A percentile compares a stretch with the other conserved stretches of the same genome.
These are phyloP conservation scores for Dolomedes plantarius DNA, from an alignment of 2,888 invertebrate species.

Conservation along the genomic window DNA sequence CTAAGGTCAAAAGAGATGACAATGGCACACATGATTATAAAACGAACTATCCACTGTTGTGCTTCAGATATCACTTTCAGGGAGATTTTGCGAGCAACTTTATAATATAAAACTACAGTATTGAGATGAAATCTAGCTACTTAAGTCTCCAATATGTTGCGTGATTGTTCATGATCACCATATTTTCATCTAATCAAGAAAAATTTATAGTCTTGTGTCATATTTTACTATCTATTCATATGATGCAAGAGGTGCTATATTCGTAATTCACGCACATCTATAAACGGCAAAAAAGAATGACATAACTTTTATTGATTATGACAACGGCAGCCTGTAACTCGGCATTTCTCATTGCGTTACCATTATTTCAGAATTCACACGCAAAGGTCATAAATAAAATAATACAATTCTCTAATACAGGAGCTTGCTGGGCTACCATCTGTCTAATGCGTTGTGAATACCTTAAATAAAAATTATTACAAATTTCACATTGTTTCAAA, in stretches of 20 bases:
- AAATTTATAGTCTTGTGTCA: neutral
- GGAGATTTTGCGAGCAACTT: no score
- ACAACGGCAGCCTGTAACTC: neutral
- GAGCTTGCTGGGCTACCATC: no score
- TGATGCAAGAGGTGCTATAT: neutral
- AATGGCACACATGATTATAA: no score
- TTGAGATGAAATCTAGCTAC: no score
- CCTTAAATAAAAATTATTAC: no score
- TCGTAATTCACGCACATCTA: slow-evolving; percentile 3
- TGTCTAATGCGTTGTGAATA: no score
- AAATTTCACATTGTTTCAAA: no score
- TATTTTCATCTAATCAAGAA: neutral
- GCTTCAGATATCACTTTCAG: no score
- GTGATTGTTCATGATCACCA: neutral
- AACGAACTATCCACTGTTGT: no score
- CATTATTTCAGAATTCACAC: neutral
- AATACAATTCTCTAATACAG: neutral
- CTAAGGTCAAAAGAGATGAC: no score
- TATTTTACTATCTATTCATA: neutral
- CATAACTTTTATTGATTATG: slow-evolving; percentile 16
- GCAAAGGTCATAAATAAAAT: neutral
- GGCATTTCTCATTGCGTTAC: neutral
- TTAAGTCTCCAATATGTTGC: neutral
- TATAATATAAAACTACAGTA: no score
- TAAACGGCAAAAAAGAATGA: neutral